Percentiles rank a stretch among this genome's conserved stretches.
These are phyloP conservation scores for Bombus terrestris DNA, from an alignment of 1,140 invertebrate species.

Conservation along the genomic window DNA sequence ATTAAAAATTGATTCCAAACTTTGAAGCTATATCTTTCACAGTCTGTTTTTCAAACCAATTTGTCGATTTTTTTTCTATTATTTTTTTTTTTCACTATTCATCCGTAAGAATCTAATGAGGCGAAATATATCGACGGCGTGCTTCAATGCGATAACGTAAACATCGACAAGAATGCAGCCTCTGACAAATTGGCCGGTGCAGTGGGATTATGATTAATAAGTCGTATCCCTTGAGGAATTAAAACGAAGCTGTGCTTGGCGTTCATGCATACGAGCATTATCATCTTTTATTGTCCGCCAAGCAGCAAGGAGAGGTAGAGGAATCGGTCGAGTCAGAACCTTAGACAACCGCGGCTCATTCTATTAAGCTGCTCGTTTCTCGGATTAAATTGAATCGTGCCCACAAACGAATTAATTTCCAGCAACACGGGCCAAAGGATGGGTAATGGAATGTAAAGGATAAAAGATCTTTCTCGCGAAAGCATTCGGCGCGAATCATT, in stretches of 20 bases:
- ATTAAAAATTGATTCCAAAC: too few species aligned
- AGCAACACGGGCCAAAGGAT: background rate
- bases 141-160: background rate
- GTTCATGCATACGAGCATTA: slow-evolving; percentile 39
- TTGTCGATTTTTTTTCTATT: too few species aligned
- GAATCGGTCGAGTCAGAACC: slow-evolving; percentile 48
- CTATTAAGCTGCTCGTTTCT: slow-evolving; percentile 43
- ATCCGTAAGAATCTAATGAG: background rate
- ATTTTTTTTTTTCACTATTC: background rate
- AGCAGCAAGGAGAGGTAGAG: background rate
- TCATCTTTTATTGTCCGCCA: slow-evolving; percentile 46
- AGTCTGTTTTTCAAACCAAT: too few species aligned
- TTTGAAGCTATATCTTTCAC: too few species aligned
- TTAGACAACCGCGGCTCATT: slow-evolving; percentile 55
- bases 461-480: background rate
- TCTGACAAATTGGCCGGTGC: background rate
- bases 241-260: slow-evolving; percentile 56
- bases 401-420: slow-evolving; percentile 59
- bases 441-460: slow-evolving; percentile 12
- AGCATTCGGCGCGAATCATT: background rate
- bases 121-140: background rate
- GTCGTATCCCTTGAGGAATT: slow-evolving; percentile 53
- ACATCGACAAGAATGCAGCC: background rate
- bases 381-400: slow-evolving; percentile 61
- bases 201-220: slow-evolving; percentile 60